phyloP scores from a whole-genome alignment of 2,888 invertebrate genomes.

The Entomobrya multifasciata region DNA sequence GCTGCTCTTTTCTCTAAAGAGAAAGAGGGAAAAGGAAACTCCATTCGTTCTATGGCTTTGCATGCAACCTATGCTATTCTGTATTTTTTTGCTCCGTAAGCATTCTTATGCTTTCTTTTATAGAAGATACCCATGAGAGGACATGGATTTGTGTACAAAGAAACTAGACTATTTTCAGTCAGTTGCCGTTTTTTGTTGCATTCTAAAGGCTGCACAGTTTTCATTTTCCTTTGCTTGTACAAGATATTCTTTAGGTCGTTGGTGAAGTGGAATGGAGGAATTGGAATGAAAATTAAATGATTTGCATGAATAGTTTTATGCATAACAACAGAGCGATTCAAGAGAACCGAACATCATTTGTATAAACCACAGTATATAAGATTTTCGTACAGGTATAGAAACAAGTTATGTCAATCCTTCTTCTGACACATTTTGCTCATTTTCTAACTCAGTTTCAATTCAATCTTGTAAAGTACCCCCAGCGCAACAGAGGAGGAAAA shows the following conservation, averaged over 20 bases:
- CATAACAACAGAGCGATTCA: neutral
- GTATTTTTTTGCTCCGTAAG: too few relatives aligned
- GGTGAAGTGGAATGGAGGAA: slow-evolving; percentile 40
- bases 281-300: slow-evolving; percentile 64
- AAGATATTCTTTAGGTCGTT: slow-evolving; percentile 34
- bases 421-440: slow-evolving; percentile 48
- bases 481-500: slow-evolving; percentile 65
- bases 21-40: neutral
- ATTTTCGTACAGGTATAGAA: neutral
- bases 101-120: slow-evolving; percentile 40
- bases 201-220: slow-evolving; percentile 13
- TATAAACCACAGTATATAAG: slow-evolving; percentile 2
- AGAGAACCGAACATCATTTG: slow-evolving; percentile 3
- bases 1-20: slow-evolving; percentile 32
- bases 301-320: slow-evolving; percentile 59
- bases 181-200: slow-evolving; percentile 1
- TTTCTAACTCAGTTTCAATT: slow-evolving; percentile 63
- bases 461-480: slow-evolving; percentile 70
- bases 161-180: neutral
- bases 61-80: slow-evolving; percentile 24
- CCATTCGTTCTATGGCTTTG: neutral
- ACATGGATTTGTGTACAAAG: slow-evolving; percentile 38
- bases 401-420: slow-evolving; percentile 20
- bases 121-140: slow-evolving; percentile 47
- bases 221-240: slow-evolving; percentile 25